phyloP scores from a whole-genome alignment of 1,140 invertebrate genomes.

The Drosophila bifasciata region DNA sequence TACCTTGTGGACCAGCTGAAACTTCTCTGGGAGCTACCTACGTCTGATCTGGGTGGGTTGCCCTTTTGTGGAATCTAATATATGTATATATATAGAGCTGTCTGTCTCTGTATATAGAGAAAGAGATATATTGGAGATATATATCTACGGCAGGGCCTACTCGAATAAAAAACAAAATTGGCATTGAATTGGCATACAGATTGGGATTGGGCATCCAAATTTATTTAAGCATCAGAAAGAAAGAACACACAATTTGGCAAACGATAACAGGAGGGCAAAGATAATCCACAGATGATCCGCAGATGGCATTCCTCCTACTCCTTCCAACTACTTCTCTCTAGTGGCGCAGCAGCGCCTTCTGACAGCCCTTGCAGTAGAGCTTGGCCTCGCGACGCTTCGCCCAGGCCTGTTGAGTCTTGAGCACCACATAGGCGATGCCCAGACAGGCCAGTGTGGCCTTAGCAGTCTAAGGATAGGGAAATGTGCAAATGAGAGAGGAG shows the following conservation, averaged over 20 bases:
- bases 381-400: slow-evolving; percentile 43
- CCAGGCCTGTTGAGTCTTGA: slow-evolving; percentile 53
- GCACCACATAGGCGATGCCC: slow-evolving; percentile 55
- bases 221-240: slow-evolving; percentile 1
- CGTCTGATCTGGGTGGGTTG: slow-evolving; percentile 10
- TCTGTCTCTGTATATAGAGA: too few relatives aligned
- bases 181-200: background rate
- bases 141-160: slow-evolving; percentile 18
- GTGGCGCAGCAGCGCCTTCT: slow-evolving; percentile 30
- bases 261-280: too few relatives aligned
- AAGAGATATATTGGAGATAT: too few relatives aligned
- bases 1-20: too few relatives aligned
- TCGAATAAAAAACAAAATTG: slow-evolving; percentile 1
- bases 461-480: slow-evolving; percentile 89
- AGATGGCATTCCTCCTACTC: too few relatives aligned
- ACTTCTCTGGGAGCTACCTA: slow-evolving; percentile 5
- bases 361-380: slow-evolving; percentile 63
- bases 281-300: too few relatives aligned
- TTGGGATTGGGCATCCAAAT: background rate
- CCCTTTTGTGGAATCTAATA: slow-evolving; percentile 3
- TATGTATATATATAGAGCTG: too few relatives aligned
- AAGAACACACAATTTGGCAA: too few relatives aligned
- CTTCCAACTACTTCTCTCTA: background rate
- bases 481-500: too few relatives aligned
- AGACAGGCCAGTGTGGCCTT: slow-evolving; percentile 65